A percentile compares a stretch with the other conserved stretches of the same genome.
These are phyloP conservation scores for Paralichthys olivaceus DNA, from an alignment of 2,113 vertebrate species.

Conservation along the genomic window DNA sequence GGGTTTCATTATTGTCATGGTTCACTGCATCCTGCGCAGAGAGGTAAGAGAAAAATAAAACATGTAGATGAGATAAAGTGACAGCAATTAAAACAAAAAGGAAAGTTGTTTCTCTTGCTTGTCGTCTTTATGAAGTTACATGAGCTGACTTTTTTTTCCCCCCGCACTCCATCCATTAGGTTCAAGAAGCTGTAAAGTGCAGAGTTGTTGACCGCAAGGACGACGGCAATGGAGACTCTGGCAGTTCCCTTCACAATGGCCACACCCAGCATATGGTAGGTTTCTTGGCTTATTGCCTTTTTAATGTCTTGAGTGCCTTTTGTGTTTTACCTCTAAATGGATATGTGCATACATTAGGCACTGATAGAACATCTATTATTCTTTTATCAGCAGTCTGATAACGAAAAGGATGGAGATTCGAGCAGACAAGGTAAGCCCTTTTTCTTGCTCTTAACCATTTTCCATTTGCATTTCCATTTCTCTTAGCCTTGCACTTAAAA, in stretches of 20 bases:
- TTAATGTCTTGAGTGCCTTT: constrained; percentile 74
- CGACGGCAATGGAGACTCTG: constrained; percentile 95
- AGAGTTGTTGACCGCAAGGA: constrained; percentile 97
- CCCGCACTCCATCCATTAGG: constrained; percentile 77
- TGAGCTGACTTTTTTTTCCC: neutral
- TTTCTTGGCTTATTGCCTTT: constrained; percentile 69
- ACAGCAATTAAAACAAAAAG: neutral
- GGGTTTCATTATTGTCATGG: constrained; percentile 98
- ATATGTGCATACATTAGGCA: constrained; percentile 65
- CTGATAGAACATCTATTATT: constrained; percentile 64
- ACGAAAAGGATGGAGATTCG: constrained; percentile 97
- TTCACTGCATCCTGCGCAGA: constrained; percentile 95
- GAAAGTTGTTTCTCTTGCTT: constrained; percentile 1
- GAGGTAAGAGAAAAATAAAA: constrained; percentile 84
- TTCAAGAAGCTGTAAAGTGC: constrained; percentile 98
- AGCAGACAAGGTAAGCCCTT: constrained; percentile 93
- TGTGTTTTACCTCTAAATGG: constrained; percentile 56
- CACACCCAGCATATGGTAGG: constrained; percentile 96
- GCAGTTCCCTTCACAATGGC: constrained; percentile 94
- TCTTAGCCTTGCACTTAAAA: constrained; percentile 37
- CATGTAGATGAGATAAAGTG: neutral
- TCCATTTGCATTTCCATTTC: constrained; percentile 56
- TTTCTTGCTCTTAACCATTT: constrained; percentile 54
- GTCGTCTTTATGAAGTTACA: constrained; percentile 15
- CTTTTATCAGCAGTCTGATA: constrained; percentile 89